phyloP scores from a whole-genome alignment of 2,113 vertebrate species.

The Conger conger region DNA sequence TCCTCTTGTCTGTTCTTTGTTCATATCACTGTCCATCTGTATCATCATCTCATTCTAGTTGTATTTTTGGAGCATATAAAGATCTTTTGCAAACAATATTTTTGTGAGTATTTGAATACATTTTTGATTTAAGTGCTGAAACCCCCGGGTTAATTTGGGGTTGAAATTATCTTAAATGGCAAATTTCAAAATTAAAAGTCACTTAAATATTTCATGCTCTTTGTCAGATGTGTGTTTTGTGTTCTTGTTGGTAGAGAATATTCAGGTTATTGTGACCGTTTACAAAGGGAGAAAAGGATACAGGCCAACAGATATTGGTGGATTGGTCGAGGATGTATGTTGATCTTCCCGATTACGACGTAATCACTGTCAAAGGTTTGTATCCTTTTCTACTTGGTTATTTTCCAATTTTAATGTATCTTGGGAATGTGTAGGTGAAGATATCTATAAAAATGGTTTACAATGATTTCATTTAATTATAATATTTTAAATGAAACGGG shows the following conservation, averaged over 20 bases:
- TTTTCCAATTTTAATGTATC: background rate
- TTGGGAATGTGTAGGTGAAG: background rate
- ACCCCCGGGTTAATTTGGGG: slow-evolving; percentile 24
- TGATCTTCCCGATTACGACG: too few species aligned
- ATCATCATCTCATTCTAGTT: slow-evolving; percentile 27
- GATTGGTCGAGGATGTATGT: too few species aligned
- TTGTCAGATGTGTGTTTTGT: slow-evolving; percentile 1
- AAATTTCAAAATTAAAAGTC: slow-evolving; percentile 39
- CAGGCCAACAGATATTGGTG: too few species aligned
- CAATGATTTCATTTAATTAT: background rate
- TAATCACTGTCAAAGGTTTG: too few species aligned
- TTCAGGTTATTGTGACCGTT: background rate
- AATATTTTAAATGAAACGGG: too few species aligned
- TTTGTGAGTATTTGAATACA: slow-evolving; percentile 40
- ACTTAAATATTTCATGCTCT: slow-evolving; percentile 31
- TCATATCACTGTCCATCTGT: slow-evolving; percentile 28
- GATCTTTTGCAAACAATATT: slow-evolving; percentile 41
- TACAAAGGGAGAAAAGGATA: background rate
- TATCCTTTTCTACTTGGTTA: too few species aligned
- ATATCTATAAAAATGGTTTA: background rate
- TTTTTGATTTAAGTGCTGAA: slow-evolving; percentile 33
- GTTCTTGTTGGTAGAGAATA: background rate
- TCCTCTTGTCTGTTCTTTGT: slow-evolving; percentile 15
- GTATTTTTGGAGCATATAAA: slow-evolving; percentile 29
- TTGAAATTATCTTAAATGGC: slow-evolving; percentile 22